These are phyloP conservation scores for Ataeniobius toweri DNA, from an alignment of 2,797 vertebrate species.

Conservation along the genomic window DNA sequence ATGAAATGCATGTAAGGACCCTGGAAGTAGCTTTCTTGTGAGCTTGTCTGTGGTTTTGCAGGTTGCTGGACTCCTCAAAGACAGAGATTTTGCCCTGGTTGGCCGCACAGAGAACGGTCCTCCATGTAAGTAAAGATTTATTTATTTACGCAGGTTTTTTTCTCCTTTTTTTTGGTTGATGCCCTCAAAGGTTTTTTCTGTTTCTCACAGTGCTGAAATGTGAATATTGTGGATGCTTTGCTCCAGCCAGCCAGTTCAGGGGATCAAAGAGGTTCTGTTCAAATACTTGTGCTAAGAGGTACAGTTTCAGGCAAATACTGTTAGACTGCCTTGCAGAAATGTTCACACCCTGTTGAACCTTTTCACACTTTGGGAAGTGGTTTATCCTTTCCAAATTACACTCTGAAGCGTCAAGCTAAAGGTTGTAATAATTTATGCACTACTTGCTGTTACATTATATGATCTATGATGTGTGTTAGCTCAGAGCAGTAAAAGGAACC, in stretches of 20 bases:
- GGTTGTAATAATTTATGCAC: no score
- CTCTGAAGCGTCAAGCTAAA: no score
- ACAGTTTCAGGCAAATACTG: neutral
- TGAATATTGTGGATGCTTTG: conserved; percentile 93
- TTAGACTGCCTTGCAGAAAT: neutral
- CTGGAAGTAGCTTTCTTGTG: neutral
- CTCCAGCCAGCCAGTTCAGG: conserved; percentile 92
- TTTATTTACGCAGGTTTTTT: neutral
- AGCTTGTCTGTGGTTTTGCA: conserved; percentile 50
- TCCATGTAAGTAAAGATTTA: conserved; percentile 62
- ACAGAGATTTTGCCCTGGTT: conserved; percentile 77
- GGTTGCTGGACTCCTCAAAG: conserved; percentile 83
- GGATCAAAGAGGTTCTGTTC: conserved; percentile 98
- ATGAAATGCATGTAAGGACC: no score
- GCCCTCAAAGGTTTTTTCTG: neutral
- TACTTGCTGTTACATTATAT: no score
- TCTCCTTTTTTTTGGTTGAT: neutral
- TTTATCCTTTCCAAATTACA: no score
- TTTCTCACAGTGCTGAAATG: conserved; percentile 87
- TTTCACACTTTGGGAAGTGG: neutral
- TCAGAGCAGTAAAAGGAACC: neutral
- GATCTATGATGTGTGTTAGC: no score
- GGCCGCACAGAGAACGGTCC: conserved; percentile 72
- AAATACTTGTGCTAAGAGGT: conserved; percentile 98
- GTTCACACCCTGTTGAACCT: neutral